Evolutionary conservation across 2,797 vertebrate species (phyloP), one percentile per base, ranked within the genome.

Genomic region (Ibycter americanus): DNA sequence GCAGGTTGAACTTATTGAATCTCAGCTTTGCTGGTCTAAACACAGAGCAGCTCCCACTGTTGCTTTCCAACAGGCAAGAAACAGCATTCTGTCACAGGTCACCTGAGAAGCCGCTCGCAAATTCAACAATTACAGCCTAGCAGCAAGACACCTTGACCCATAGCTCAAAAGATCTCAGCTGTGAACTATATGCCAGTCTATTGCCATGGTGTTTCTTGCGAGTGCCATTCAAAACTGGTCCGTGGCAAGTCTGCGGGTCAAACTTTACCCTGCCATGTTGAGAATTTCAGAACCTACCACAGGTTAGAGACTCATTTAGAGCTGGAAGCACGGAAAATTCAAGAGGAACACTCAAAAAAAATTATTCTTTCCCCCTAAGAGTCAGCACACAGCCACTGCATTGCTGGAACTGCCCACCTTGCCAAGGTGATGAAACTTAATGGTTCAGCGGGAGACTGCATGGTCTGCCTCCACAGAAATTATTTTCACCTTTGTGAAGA

Each of bases 11-110:
- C 40, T 63, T 79, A 25, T 7, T 32, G n/a, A 49, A 58, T 46
- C 19, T 51, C 49, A 72, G n/a, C 3, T 0, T 18, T 0, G 3
- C 61, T 32, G 49, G 56, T 15, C n/a, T 38, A 40, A 38, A 71
- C 29, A 52, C 34, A 89, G 66, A 78, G 23, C 59, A 68, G 11
- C 32, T 91, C 63, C 56, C 46, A 46, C n/a, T 46, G 29, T 5
- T 65, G 44, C 36, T 58, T 29, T 65, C 29, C 79, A 76, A 27
- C 4, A 38, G 47, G 34, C 12, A 72, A 70, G 32, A 76, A 67
- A 49, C 34, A 68, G 34, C 19, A 61, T 22, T 46, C 58, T 36
- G 38, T 16, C 16, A 14, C 11, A 72, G 18, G 25, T 58, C 5
- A 9, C 27, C 29, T 31, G 42, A 58, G 66, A 63, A 71, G 25